These are phyloP conservation scores for Harpalus rufipes DNA, from an alignment of 2,888 invertebrate genomes.

Conservation along the genomic window DNA sequence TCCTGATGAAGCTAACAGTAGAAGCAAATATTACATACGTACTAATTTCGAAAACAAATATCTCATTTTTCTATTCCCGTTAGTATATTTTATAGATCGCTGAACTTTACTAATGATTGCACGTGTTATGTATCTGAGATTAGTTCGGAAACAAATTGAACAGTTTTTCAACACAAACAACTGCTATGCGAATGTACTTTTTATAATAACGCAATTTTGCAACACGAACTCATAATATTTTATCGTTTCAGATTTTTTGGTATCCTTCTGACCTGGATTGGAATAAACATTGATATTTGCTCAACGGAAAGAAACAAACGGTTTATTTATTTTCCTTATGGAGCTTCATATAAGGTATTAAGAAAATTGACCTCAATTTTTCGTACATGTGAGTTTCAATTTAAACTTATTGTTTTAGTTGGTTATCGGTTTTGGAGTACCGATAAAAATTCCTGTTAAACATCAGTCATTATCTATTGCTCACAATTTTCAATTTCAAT, in stretches of 20 bases:
- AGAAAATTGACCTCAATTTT: slow-evolving; percentile 1
- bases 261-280: not conserved
- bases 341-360: slow-evolving; percentile 73
- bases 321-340: slow-evolving; percentile 69
- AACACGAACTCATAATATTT: not conserved
- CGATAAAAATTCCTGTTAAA: slow-evolving; percentile 79
- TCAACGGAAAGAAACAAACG: slow-evolving; percentile 28
- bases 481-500: slow-evolving; percentile 84
- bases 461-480: slow-evolving; percentile 79
- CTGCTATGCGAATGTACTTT: slow-evolving; percentile 16
- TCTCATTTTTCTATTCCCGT: slow-evolving; percentile 2
- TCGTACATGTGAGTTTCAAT: not conserved
- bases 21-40: not conserved
- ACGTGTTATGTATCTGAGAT: not conserved
- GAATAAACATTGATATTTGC: not conserved
- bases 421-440: slow-evolving; percentile 80
- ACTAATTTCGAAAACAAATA: slow-evolving; percentile 43
- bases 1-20: not conserved
- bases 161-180: slow-evolving; percentile 7
- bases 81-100: not conserved
- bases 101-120: not conserved
- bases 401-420: slow-evolving; percentile 78
- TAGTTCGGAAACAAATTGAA: slow-evolving; percentile 10
- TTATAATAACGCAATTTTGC: too few species aligned
- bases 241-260: not conserved